A percentile compares a stretch with the other conserved stretches of the same genome.
These are phyloP conservation scores for Eulithis testata DNA, from an alignment of 2,888 invertebrate species.

Conservation along the genomic window DNA sequence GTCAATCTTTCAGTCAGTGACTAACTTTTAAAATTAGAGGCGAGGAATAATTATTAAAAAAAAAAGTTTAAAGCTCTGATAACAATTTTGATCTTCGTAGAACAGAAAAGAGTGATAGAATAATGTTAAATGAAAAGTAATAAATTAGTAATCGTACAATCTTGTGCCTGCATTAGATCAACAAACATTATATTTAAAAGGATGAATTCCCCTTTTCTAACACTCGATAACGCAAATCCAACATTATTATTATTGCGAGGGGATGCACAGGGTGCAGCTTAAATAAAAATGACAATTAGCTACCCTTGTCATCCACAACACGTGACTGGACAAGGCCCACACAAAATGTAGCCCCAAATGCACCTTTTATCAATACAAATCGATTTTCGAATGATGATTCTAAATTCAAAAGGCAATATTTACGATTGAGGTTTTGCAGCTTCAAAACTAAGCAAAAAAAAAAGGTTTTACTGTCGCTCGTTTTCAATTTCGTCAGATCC, in stretches of 20 bases:
- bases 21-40: too few relatives aligned
- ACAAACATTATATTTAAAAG: constrained; percentile 28
- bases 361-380: constrained; percentile 36
- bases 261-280: constrained; percentile 40
- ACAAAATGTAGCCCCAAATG: constrained; percentile 33
- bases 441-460: constrained; percentile 31
- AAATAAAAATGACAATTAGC: constrained; percentile 51
- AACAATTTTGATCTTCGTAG: too few relatives aligned
- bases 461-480: constrained; percentile 28
- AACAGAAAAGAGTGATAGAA: too few relatives aligned
- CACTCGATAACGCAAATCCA: constrained; percentile 42
- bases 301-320: constrained; percentile 47
- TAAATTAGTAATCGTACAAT: neutral
- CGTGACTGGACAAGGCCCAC: constrained; percentile 51
- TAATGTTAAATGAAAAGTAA: too few relatives aligned
- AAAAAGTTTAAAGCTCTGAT: too few relatives aligned
- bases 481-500: constrained; percentile 29
- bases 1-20: too few relatives aligned
- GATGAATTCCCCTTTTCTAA: constrained; percentile 36
- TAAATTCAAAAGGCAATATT: constrained; percentile 27
- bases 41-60: too few relatives aligned
- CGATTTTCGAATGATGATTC: constrained; percentile 36
- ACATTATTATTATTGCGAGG: constrained; percentile 40
- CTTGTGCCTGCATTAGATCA: constrained; percentile 27
- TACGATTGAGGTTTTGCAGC: constrained; percentile 27